phyloP scores from a whole-genome alignment of 92 coral and sea anemone genomes.

The Zoanthus solanderi region DNA sequence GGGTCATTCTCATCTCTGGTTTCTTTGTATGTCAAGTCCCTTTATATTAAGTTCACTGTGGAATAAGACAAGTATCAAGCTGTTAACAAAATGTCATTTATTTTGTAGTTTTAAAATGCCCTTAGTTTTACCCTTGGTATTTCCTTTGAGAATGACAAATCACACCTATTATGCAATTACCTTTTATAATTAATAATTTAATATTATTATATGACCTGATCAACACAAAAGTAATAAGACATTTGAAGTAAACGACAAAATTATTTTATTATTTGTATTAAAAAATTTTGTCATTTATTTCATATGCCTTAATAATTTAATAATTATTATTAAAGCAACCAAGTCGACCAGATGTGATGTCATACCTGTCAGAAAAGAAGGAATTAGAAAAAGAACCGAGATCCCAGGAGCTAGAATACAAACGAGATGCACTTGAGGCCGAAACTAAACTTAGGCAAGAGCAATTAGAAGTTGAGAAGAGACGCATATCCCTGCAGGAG shows the following conservation, averaged over 20 bases:
- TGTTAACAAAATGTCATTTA: conserved; percentile 49
- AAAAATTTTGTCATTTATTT: conserved; percentile 16
- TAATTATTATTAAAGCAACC: conserved; percentile 43
- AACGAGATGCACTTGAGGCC: conserved; percentile 57
- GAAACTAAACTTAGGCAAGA: conserved; percentile 63
- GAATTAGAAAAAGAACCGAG: conserved; percentile 44
- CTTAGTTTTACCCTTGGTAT: conserved; percentile 46
- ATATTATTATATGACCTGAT: no score
- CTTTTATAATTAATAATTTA: neutral
- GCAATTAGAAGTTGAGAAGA: conserved; percentile 58
- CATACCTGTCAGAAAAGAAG: conserved; percentile 69
- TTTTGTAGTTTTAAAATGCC: conserved; percentile 55
- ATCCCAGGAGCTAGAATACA: conserved; percentile 68
- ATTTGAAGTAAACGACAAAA: no score
- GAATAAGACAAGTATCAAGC: conserved; percentile 46
- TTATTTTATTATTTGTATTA: no score
- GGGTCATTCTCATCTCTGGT: conserved; percentile 18
- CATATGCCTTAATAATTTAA: neutral
- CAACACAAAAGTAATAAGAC: no score
- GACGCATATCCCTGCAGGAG: conserved; percentile 64
- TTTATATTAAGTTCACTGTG: conserved; percentile 47
- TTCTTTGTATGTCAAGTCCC: conserved; percentile 26
- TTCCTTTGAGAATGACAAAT: conserved; percentile 47
- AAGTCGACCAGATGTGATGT: conserved; percentile 59
- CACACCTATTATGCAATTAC: conserved; percentile 46